These are phyloP conservation scores for Notolabrus celidotus DNA, from an alignment of 2,797 vertebrate species.

Conservation along the genomic window DNA sequence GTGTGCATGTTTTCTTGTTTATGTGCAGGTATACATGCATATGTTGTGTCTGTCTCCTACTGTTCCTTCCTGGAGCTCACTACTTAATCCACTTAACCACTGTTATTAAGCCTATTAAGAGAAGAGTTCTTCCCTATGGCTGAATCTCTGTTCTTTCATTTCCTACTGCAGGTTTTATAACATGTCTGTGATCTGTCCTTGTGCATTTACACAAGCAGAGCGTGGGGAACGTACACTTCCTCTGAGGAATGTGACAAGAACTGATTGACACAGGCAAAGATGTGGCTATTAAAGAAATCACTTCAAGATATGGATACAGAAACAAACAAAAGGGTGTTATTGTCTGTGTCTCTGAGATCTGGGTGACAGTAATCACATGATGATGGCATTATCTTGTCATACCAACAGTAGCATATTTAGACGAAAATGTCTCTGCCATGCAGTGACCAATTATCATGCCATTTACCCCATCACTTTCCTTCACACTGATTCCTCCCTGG, in stretches of 20 bases:
- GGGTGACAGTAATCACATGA: slow-evolving; percentile 10
- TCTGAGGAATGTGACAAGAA: slow-evolving; percentile 11
- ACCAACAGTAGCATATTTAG: slow-evolving; percentile 25
- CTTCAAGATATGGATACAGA: background rate
- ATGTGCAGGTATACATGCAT: slow-evolving; percentile 14
- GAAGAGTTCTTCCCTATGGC: slow-evolving; percentile 30
- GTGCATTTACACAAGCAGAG: slow-evolving; percentile 3
- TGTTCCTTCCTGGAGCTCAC: slow-evolving; percentile 66
- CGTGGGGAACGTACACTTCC: background rate
- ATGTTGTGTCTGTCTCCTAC: slow-evolving; percentile 59
- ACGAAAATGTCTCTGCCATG: slow-evolving; percentile 14
- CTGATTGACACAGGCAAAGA: background rate
- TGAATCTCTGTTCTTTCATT: slow-evolving; percentile 45
- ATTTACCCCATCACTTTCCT: slow-evolving; percentile 21
- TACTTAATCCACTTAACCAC: slow-evolving; percentile 65
- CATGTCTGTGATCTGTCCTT: slow-evolving; percentile 14
- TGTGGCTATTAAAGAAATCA: slow-evolving; percentile 5
- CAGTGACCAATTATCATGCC: slow-evolving; percentile 18
- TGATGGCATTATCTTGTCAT: slow-evolving; percentile 20
- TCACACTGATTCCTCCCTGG: slow-evolving; percentile 32
- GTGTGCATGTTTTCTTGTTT: slow-evolving; percentile 28
- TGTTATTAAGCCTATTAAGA: slow-evolving; percentile 69
- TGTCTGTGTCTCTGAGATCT: background rate
- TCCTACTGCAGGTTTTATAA: slow-evolving; percentile 45
- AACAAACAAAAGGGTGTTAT: background rate